A percentile compares a stretch with the other conserved stretches of the same genome.
phyloP scores from a whole-genome alignment of 2,797 vertebrate species.

The Geotrypetes seraphini region DNA sequence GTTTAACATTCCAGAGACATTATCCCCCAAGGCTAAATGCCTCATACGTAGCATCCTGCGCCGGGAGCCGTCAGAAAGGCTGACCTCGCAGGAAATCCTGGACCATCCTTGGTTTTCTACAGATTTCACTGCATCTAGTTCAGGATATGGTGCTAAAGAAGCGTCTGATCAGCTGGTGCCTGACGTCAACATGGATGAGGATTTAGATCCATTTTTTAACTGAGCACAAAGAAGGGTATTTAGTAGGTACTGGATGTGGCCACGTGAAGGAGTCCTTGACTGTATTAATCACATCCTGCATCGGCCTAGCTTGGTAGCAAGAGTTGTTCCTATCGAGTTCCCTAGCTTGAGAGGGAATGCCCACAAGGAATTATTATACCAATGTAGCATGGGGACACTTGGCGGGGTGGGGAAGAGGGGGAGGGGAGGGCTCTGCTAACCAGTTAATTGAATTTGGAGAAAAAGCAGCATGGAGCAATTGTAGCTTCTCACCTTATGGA shows the following conservation, averaged over 20 bases:
- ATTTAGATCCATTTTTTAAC: constrained; percentile 95
- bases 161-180: constrained; percentile 91
- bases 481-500: constrained; percentile 49
- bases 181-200: constrained; percentile 95
- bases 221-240: constrained; percentile 62
- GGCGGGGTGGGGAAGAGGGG: constrained; percentile 29
- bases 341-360: constrained; percentile 41
- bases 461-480: constrained; percentile 53
- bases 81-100: constrained; percentile 94
- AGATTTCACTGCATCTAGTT: constrained; percentile 62
- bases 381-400: constrained; percentile 63
- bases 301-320: constrained; percentile 50
- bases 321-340: constrained; percentile 38
- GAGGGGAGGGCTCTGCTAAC: constrained; percentile 52
- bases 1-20: constrained; percentile 96
- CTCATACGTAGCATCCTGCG: constrained; percentile 95
- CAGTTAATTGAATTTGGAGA: constrained; percentile 47
- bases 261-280: constrained; percentile 67
- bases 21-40: constrained; percentile 96
- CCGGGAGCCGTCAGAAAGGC: constrained; percentile 88
- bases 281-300: constrained; percentile 58
- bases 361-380: constrained; percentile 48
- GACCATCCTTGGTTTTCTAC: constrained; percentile 94
- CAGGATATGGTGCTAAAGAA: constrained; percentile 74
- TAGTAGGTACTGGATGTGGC: constrained; percentile 56